phyloP scores from a whole-genome alignment of 1,140 invertebrate genomes.

The Euschistus heros region DNA sequence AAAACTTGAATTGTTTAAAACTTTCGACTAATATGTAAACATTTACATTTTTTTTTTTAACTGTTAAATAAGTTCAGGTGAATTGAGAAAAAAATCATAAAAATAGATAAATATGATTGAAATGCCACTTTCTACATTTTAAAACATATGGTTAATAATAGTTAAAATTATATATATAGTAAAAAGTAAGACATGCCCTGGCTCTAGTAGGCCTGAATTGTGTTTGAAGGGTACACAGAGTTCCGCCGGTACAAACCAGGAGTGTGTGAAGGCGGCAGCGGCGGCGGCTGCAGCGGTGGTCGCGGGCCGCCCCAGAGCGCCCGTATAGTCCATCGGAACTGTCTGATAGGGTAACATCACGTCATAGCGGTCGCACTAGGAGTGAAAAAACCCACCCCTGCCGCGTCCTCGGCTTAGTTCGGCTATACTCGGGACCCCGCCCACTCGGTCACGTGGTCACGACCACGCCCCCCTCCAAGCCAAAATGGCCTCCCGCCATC shows the following conservation, averaged over 20 bases:
- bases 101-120: not conserved
- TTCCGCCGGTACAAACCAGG: constrained; percentile 86
- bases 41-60: too few species aligned
- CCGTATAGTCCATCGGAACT: constrained; percentile 71
- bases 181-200: constrained; percentile 71
- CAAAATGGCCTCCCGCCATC: constrained; percentile 18
- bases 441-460: not conserved
- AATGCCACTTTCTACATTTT: not conserved
- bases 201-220: constrained; percentile 70
- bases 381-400: constrained; percentile 12
- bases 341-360: constrained; percentile 75
- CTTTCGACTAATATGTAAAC: too few species aligned
- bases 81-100: too few species aligned
- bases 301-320: constrained; percentile 72
- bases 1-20: too few species aligned
- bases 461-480: not conserved
- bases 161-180: constrained; percentile 34
- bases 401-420: not conserved
- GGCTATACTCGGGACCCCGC: constrained; percentile 5
- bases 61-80: too few species aligned
- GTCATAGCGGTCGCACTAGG: not conserved
- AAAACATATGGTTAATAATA: not conserved
- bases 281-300: constrained; percentile 80
- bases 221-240: constrained; percentile 74
- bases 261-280: constrained; percentile 66